Evolutionary conservation across 64 coral and sea anemone genomes (phyloP), one percentile per base, ranked within the genome.

Genomic region (Orbicella faveolata): DNA sequence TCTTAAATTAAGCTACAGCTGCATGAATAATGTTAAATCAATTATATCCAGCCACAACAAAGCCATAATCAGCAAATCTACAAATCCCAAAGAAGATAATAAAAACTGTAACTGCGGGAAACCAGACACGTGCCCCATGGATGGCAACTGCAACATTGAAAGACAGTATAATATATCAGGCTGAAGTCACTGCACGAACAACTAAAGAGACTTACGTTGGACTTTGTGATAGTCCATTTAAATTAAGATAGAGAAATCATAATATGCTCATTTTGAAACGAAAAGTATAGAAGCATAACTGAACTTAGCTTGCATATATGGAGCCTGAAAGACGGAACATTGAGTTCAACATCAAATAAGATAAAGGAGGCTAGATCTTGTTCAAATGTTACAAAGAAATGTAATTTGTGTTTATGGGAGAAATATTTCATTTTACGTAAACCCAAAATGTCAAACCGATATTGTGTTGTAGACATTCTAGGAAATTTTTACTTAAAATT

Each of bases 31-130:
- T 10, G 10, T 53, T 10, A 53, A 53, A 53, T 6, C 52, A 4
- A 53, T 53, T 10, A 53, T 53, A 9, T 75, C 23, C 9, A 75
- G 34, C 26, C 73, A 75, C 34, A 75, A 75, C 73, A 75, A 75
- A 75, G 8, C 9, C 10, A 26, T 34, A 33, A 34, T 75, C n/a
- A 75, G 9, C 73, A 75, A 75, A 75, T 30, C 30, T 30, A 19
- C 73, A 75, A 14, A 75, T 23, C 73, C 52, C 9, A 75, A 33
- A 8, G 73, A 75, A 34, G 0, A 25, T 25, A 75, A 0, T 33
- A 75, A 75, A 75, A 75, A 75, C 26, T 75, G 73, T 75, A 75
- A 75, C 26, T 75, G 73, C 73, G 6, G n/a, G 9, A 75, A 75
- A 34, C 30, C 73, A 53, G 19, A 69, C 66, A 18, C 66, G 13